A percentile compares a stretch with the other conserved stretches of the same genome.
phyloP scores from a whole-genome alignment of 2,888 invertebrate species.

The Panopea generosa region DNA sequence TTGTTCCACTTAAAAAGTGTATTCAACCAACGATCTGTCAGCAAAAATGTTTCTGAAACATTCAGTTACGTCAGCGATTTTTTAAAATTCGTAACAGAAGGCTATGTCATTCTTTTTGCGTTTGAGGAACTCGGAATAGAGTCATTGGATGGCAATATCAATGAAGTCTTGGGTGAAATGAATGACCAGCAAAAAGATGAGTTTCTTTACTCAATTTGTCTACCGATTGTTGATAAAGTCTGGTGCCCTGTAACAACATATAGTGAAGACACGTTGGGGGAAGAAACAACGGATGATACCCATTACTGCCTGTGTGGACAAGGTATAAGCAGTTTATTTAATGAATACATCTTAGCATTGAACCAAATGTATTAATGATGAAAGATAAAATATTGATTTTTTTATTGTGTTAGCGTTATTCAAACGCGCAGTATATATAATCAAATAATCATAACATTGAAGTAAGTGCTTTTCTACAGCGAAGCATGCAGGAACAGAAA shows the following conservation, averaged over 20 bases:
- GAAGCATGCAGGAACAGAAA: too few species aligned
- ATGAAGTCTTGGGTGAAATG: not conserved
- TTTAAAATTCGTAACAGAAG: constrained; percentile 30
- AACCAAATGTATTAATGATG: too few species aligned
- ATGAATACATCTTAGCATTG: too few species aligned
- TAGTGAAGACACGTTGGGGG: too few species aligned
- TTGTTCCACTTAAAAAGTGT: constrained; percentile 42
- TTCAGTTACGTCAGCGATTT: constrained; percentile 48
- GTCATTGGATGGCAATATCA: not conserved
- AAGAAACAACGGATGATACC: too few species aligned
- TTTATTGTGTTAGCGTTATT: too few species aligned
- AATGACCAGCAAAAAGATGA: not conserved
- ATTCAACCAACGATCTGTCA: constrained; percentile 37
- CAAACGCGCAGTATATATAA: too few species aligned
- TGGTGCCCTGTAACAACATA: not conserved
- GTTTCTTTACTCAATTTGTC: not conserved
- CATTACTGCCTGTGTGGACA: too few species aligned
- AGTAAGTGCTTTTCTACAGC: too few species aligned
- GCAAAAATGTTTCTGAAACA: constrained; percentile 37
- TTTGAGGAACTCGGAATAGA: constrained; percentile 23
- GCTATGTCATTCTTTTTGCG: constrained; percentile 28
- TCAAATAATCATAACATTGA: not conserved
- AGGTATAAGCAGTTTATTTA: too few species aligned
- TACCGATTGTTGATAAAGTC: not conserved
- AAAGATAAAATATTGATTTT: too few species aligned